Evolutionary conservation across 2,888 invertebrate species (phyloP).

Genomic region (Oithona nana): DNA sequence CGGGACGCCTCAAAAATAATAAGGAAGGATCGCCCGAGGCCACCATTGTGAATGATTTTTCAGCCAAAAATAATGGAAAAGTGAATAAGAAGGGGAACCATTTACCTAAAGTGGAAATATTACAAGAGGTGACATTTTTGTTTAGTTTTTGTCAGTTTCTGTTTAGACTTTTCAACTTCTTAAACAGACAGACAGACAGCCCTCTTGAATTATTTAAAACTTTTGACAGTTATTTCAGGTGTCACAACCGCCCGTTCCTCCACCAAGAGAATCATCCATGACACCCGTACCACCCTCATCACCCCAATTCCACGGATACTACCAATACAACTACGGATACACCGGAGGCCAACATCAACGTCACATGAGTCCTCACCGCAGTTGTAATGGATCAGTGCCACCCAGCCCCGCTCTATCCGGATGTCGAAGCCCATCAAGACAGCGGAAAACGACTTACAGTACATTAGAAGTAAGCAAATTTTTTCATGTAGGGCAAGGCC

Average conservation of each 20-base stretch:
- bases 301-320: background rate
- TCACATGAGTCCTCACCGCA: background rate
- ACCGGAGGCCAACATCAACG: too few species aligned
- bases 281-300: background rate
- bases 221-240: too few species aligned
- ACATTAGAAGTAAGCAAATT: background rate
- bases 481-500: background rate
- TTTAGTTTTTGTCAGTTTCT: too few species aligned
- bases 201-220: too few species aligned
- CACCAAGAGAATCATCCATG: background rate
- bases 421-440: background rate
- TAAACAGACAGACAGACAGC: too few species aligned
- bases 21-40: too few species aligned
- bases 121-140: background rate
- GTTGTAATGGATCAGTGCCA: background rate
- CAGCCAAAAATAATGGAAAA: background rate
- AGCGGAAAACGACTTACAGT: background rate
- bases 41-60: too few species aligned
- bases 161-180: too few species aligned
- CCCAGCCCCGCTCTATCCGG: background rate
- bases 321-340: background rate
- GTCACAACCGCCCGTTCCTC: too few species aligned
- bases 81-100: background rate
- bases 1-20: too few species aligned
- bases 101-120: background rate